Evolutionary conservation across 2,888 invertebrate species (phyloP).

Genomic region (Carpatolechia fugitivella): DNA sequence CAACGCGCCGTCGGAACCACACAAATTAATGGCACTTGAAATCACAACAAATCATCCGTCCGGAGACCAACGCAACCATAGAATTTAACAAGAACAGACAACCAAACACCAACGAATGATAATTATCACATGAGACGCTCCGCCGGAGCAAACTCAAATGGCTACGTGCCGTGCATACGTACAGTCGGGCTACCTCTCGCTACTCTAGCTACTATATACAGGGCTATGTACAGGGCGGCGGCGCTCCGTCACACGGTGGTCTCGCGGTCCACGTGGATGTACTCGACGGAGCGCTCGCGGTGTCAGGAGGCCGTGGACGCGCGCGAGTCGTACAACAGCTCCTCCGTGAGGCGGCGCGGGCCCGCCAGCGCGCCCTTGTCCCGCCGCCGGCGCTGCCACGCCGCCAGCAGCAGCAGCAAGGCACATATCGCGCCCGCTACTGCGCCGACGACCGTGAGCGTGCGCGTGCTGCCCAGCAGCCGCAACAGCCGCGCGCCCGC

Average conservation of each 20-base stretch:
- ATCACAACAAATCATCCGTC: constrained; percentile 16
- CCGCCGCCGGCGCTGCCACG: constrained; percentile 55
- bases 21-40: constrained; percentile 16
- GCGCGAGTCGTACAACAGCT: constrained; percentile 82
- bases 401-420: constrained; percentile 63
- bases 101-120: constrained; percentile 18
- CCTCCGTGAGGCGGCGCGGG: constrained; percentile 83
- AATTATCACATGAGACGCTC: constrained; percentile 23
- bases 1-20: not conserved
- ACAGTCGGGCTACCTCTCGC: constrained; percentile 1
- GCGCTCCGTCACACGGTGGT: constrained; percentile 89
- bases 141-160: constrained; percentile 4
- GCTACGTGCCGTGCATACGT: constrained; percentile 3
- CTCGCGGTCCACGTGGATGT: constrained; percentile 95
- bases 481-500: constrained; percentile 58
- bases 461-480: constrained; percentile 69
- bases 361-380: constrained; percentile 81
- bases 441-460: constrained; percentile 71
- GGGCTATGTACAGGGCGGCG: constrained; percentile 1
- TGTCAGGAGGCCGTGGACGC: constrained; percentile 88
- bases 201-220: not conserved
- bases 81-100: constrained; percentile 24
- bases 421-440: constrained; percentile 68
- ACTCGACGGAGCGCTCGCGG: constrained; percentile 93
- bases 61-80: constrained; percentile 22